phyloP scores from a whole-genome alignment of 2,113 vertebrate species.

The Harpagus bidentatus region DNA sequence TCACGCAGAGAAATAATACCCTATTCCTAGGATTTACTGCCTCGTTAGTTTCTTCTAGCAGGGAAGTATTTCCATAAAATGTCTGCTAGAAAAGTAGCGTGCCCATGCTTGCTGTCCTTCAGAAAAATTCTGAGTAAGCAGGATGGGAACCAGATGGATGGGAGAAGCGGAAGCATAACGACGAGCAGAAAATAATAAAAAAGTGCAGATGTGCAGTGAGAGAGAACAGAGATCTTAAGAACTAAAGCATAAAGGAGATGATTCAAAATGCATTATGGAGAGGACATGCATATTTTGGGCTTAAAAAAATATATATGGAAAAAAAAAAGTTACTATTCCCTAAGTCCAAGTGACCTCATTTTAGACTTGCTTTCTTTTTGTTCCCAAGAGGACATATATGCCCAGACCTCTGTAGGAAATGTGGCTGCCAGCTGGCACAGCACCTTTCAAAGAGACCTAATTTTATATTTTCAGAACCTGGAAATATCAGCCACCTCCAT shows the following conservation, averaged over 20 bases:
- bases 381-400: not conserved
- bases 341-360: not conserved
- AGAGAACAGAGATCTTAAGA: not conserved
- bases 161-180: not conserved
- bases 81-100: not conserved
- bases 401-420: not conserved
- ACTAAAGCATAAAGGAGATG: not conserved
- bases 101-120: not conserved
- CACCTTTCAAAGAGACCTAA: not conserved
- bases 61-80: not conserved
- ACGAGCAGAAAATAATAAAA: not conserved
- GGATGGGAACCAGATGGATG: not conserved
- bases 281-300: not conserved
- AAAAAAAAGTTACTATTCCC: not conserved
- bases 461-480: conserved; percentile 3
- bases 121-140: not conserved
- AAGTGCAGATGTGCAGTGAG: not conserved
- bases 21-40: not conserved
- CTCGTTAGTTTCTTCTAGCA: not conserved
- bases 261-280: not conserved
- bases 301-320: not conserved
- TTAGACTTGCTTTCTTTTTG: not conserved
- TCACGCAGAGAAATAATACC: not conserved
- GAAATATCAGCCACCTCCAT: not conserved
- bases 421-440: conserved; percentile 1